Evolutionary conservation across 2,888 invertebrate genomes (phyloP).

Genomic region (Polymixis lichenea): DNA sequence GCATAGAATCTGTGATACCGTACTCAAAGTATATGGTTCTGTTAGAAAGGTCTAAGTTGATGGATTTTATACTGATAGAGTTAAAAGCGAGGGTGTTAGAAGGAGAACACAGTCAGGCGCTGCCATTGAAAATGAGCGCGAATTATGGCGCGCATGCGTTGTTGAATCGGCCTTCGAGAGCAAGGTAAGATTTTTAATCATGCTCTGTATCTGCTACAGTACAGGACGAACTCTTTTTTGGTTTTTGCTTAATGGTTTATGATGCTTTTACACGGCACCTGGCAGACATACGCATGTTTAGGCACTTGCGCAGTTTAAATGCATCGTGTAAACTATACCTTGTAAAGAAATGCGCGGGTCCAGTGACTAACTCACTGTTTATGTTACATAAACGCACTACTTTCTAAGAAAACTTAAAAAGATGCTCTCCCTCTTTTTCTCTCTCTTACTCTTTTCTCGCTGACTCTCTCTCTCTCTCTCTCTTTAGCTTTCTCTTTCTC

Average conservation of each 20-base stretch:
- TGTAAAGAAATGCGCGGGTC: background rate
- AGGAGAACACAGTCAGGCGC: conserved; percentile 82
- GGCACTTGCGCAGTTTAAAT: background rate
- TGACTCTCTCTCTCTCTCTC: accelerated
- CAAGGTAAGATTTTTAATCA: conserved; percentile 76
- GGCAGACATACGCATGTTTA: background rate
- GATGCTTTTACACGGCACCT: background rate
- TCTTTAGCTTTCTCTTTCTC: background rate
- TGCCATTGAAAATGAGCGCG: conserved; percentile 86
- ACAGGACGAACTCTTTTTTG: background rate
- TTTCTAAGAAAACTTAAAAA: background rate
- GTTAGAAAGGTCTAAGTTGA: conserved; percentile 83
- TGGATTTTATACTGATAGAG: conserved; percentile 85
- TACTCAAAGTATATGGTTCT: conserved; percentile 87
- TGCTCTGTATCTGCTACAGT: background rate
- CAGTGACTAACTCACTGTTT: background rate
- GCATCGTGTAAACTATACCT: background rate
- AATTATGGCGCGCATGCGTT: conserved; percentile 87
- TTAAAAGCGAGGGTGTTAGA: conserved; percentile 84
- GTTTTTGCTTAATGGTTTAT: background rate
- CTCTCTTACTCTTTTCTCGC: background rate
- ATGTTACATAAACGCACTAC: background rate
- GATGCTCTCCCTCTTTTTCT: background rate
- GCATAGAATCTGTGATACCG: conserved; percentile 88
- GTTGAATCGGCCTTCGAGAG: conserved; percentile 85